Evolutionary conservation across 2,888 invertebrate genomes (phyloP).

Genomic region (Rhagium mordax): DNA sequence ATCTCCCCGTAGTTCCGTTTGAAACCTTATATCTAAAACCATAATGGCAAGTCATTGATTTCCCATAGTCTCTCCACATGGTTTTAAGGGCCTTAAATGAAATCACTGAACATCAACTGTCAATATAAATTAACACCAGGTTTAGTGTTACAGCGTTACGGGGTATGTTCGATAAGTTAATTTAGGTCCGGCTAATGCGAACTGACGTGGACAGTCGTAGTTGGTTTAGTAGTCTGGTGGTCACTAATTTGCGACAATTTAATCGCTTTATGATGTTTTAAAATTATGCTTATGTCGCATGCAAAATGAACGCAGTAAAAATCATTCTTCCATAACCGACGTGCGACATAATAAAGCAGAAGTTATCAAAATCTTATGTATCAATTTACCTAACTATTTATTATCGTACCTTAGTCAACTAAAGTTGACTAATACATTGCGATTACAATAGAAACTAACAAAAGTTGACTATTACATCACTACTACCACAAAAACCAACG

Average conservation of each 20-base stretch:
- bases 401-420: too few relatives aligned
- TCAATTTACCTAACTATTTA: too few relatives aligned
- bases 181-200: background rate
- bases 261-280: too few relatives aligned
- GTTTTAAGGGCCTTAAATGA: conserved; percentile 45
- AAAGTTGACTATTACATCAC: too few relatives aligned
- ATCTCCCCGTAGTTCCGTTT: conserved; percentile 39
- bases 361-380: too few relatives aligned
- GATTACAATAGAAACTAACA: too few relatives aligned
- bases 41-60: conserved; percentile 42
- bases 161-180: conserved; percentile 13
- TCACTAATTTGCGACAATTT: background rate
- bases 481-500: too few relatives aligned
- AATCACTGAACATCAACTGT: conserved; percentile 50
- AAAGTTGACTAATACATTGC: too few relatives aligned
- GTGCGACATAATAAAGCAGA: too few relatives aligned
- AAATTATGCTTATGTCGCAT: too few relatives aligned
- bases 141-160: conserved; percentile 36
- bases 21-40: conserved; percentile 45
- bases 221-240: background rate
- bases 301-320: too few relatives aligned
- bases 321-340: too few relatives aligned
- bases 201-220: conserved; percentile 3
- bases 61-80: conserved; percentile 30
- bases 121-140: conserved; percentile 48